Conservation (phyloP, 2,113 vertebrate species). For the Montifringilla adamsi region DNA sequence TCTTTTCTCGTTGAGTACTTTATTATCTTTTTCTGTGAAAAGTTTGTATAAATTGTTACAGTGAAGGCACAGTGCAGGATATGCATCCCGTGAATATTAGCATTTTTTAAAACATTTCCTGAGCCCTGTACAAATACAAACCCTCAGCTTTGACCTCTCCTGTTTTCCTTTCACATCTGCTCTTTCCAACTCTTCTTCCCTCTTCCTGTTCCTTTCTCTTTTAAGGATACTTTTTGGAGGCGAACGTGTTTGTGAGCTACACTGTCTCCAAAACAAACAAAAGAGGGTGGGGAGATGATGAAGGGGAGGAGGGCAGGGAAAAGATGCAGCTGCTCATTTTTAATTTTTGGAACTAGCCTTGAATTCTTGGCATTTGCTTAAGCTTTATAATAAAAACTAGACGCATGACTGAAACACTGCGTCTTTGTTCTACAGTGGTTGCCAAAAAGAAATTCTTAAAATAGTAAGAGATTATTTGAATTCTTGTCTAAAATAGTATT, state of each 20-base stretch:
- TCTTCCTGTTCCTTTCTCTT: background rate
- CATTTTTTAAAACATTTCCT: background rate
- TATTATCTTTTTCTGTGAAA: background rate
- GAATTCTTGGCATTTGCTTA: slow-evolving; percentile 28
- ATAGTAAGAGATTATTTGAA: slow-evolving; percentile 13
- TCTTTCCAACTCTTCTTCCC: background rate
- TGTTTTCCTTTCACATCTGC: background rate
- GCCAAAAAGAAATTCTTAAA: background rate
- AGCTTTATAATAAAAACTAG: background rate
- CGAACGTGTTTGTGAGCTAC: background rate
- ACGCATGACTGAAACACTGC: background rate
- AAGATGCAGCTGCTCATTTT: slow-evolving; percentile 50
- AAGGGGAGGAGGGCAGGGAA: background rate
- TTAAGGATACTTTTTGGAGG: background rate
- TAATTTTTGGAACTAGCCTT: slow-evolving; percentile 1
- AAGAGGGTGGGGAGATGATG: slow-evolving; percentile 36
- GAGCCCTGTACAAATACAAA: background rate
- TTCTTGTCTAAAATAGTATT: background rate
- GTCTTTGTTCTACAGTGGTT: background rate
- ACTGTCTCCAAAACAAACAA: slow-evolving; percentile 61
- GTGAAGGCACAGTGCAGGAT: background rate
- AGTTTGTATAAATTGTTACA: background rate
- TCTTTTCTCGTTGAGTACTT: background rate
- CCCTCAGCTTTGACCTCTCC: background rate
- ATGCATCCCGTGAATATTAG: background rate